A percentile compares a stretch with the other conserved stretches of the same genome.
Conservation (phyloP, 64 coral and sea anemone genomes). For the Exaiptasia diaphana region DNA sequence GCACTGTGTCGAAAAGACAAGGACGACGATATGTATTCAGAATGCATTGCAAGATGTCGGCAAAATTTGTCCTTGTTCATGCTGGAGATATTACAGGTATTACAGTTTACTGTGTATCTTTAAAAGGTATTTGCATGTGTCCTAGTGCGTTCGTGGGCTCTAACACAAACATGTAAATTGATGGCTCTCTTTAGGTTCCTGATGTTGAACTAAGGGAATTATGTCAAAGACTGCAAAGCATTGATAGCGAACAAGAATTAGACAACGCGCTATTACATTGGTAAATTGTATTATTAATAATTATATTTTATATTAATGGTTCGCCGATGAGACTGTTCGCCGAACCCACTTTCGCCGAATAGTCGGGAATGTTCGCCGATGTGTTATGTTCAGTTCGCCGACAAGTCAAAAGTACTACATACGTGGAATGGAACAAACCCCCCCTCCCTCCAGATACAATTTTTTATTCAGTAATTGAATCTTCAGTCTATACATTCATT, state of each 20-base stretch:
- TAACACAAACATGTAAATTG: too few species aligned
- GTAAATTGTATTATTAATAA: not conserved
- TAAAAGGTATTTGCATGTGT: not conserved
- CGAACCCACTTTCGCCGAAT: too few species aligned
- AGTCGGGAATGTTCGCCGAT: too few species aligned
- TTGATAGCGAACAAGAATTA: constrained; percentile 13
- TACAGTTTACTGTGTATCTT: not conserved
- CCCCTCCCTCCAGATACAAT: too few species aligned
- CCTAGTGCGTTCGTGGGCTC: not conserved
- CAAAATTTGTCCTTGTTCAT: constrained; percentile 71
- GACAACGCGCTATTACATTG: constrained; percentile 7
- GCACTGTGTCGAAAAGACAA: constrained; percentile 44
- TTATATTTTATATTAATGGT: too few species aligned
- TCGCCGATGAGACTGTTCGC: too few species aligned
- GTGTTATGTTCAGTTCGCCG: too few species aligned
- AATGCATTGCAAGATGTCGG: constrained; percentile 42
- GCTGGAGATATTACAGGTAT: constrained; percentile 81
- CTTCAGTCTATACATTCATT: too few species aligned
- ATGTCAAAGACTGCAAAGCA: constrained; percentile 7
- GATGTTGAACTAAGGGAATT: constrained; percentile 56
- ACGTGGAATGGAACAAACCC: too few species aligned
- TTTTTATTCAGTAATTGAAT: too few species aligned
- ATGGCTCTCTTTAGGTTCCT: too few species aligned
- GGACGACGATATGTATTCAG: constrained; percentile 21
- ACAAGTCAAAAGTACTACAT: too few species aligned